A percentile compares a stretch with the other conserved stretches of the same genome.
These are phyloP conservation scores for Melanophora roralis DNA, from an alignment of 2,888 invertebrate species.

Conservation along the genomic window DNA sequence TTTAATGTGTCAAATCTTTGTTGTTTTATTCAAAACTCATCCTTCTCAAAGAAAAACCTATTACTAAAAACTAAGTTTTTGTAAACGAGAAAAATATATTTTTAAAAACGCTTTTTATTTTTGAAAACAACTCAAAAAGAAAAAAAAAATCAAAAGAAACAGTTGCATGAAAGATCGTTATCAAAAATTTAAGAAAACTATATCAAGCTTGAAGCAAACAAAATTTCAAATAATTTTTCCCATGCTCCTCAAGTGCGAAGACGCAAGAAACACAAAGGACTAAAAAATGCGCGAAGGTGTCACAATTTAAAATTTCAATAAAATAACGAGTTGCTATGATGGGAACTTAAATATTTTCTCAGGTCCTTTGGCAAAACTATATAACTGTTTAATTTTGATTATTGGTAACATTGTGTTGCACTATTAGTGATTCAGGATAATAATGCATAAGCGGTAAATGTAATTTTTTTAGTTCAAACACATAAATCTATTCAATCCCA, in stretches of 20 bases:
- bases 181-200: background rate
- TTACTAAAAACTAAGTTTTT: too few species aligned
- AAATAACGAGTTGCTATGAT: conserved; percentile 3
- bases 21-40: too few species aligned
- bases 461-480: conserved; percentile 28
- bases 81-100: too few species aligned
- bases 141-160: too few species aligned
- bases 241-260: background rate
- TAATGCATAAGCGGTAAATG: conserved; percentile 51
- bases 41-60: too few species aligned
- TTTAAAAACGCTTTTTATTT: too few species aligned
- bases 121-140: too few species aligned
- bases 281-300: background rate
- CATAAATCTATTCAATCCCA: background rate
- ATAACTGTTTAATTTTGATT: conserved; percentile 44
- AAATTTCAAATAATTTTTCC: background rate
- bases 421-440: background rate
- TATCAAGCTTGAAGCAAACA: background rate
- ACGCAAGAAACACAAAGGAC: background rate
- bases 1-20: too few species aligned
- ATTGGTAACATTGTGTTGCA: background rate
- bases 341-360: conserved; percentile 44
- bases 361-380: background rate
- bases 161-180: background rate
- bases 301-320: background rate